Conservation (phyloP, 1,140 invertebrate species). For the Drosophila varians region DNA sequence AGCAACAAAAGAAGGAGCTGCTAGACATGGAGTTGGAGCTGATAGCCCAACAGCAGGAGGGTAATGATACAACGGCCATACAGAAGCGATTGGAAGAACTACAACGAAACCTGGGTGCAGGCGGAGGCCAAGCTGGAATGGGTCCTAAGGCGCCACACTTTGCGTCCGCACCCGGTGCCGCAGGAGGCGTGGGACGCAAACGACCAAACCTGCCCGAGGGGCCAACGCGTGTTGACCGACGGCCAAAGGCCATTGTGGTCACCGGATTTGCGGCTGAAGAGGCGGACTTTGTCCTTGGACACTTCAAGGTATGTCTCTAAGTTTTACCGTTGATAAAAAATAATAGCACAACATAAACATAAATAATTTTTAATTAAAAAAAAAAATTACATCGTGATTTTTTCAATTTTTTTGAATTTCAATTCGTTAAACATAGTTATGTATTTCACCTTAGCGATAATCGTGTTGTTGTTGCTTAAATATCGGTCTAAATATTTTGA, state of each 20-base stretch:
- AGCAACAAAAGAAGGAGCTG: slow-evolving; percentile 83
- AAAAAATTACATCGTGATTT: too few relatives aligned
- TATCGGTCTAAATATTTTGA: too few relatives aligned
- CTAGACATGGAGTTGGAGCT: slow-evolving; percentile 82
- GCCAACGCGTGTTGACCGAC: slow-evolving; percentile 75
- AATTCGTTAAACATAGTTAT: too few relatives aligned
- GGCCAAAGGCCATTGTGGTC: slow-evolving; percentile 78
- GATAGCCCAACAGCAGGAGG: slow-evolving; percentile 82
- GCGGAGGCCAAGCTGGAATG: slow-evolving; percentile 17
- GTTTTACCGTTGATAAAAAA: too few relatives aligned
- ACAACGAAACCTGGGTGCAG: slow-evolving; percentile 70
- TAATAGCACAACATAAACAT: too few relatives aligned
- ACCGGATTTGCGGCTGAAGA: slow-evolving; percentile 80
- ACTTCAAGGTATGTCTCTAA: slow-evolving; percentile 81
- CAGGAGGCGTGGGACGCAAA: slow-evolving; percentile 45
- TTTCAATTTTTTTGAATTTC: too few relatives aligned
- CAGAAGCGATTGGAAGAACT: slow-evolving; percentile 81
- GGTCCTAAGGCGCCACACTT: slow-evolving; percentile 16
- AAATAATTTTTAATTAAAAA: too few relatives aligned
- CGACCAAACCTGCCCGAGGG: slow-evolving; percentile 69
- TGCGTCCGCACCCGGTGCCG: slow-evolving; percentile 26
- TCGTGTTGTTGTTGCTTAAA: too few relatives aligned
- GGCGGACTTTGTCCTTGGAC: slow-evolving; percentile 79
- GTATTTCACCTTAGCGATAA: too few relatives aligned
- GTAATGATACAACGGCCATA: slow-evolving; percentile 79